Evolutionary conservation across 2,797 vertebrate species (phyloP), one percentile per base, ranked within the genome.

Genomic region (Clarias pachynema): DNA sequence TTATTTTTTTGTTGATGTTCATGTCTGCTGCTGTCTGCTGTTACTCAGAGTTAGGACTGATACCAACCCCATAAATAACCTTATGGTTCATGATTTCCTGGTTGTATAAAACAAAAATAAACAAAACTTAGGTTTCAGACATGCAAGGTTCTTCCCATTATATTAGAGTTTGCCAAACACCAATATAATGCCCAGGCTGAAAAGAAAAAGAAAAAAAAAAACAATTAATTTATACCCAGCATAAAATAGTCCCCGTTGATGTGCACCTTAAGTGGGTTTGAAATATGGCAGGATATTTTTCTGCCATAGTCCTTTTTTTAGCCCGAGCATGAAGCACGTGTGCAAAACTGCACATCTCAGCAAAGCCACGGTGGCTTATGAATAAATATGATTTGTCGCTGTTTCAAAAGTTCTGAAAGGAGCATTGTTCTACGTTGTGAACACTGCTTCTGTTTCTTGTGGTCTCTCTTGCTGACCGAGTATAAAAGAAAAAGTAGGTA

Each of bases 181-280:
- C 59, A 77, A 77, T 57, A 77, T 20, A 31, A 57, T 12, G 1
- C 18, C 29, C 53, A 22, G 8, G 29, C n/a, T 53, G 3, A 56
- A 57, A 75, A 29, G n/a, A 20, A 26, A 0, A 63, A 18, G 26
- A 44, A 26, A 20, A 63, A 3, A 63, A 26, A 69, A 69, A 70
- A 34, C 0, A 5, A 89, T 90, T 85, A 81, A 90, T 89, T 89
- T 81, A 91, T 89, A 86, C 80, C 74, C 73, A 88, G 56, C 59
- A 63, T 53, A 89, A 87, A 87, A 69, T 81, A 88, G 79, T 88
- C 79, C 83, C 87, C 85, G 84, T 75, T 84, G 74, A 88, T 66
- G 4, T 56, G 75, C 86, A 78, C 90, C 87, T 89, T 84, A 81
- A 89, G 88, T 88, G 82, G 68, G 57, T 86, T 85, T 87, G 72